Conservation (phyloP, 2,113 vertebrate genomes). For the Elachura formosa region DNA sequence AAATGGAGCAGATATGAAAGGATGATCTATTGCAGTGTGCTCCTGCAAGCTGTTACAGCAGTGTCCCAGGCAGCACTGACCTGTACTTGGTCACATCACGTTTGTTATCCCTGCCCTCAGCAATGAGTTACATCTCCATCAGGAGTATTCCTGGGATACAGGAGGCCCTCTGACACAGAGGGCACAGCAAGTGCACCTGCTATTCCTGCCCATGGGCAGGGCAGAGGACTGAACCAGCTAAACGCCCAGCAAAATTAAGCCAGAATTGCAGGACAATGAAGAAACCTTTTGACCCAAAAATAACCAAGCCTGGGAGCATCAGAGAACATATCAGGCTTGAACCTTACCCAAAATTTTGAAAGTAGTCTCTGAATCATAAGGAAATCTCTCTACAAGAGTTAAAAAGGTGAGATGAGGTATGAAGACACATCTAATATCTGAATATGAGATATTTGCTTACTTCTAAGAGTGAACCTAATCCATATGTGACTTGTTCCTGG, state of each 20-base stretch:
- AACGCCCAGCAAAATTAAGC: background rate
- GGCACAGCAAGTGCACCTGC: background rate
- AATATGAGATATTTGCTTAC: background rate
- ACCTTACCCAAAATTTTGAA: background rate
- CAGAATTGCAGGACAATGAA: fast-evolving
- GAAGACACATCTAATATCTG: background rate
- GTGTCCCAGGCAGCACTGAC: background rate
- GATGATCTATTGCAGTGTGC: background rate
- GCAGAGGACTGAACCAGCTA: background rate
- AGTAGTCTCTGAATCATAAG: background rate
- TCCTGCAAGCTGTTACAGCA: constrained; percentile 2
- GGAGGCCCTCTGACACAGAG: background rate
- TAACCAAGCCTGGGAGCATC: background rate
- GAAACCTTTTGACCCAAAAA: background rate
- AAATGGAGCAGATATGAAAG: background rate
- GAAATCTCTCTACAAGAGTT: background rate
- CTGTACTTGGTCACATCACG: background rate
- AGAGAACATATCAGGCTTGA: background rate
- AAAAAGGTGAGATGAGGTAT: background rate
- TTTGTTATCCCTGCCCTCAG: background rate
- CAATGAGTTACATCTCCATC: background rate
- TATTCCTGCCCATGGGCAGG: background rate
- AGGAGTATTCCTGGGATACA: background rate
- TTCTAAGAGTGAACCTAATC: background rate
- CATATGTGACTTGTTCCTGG: background rate